A percentile compares a stretch with the other conserved stretches of the same genome.
These are phyloP conservation scores for Lordiphosa stackelbergi DNA, from an alignment of 1,140 invertebrate genomes.

Conservation along the genomic window DNA sequence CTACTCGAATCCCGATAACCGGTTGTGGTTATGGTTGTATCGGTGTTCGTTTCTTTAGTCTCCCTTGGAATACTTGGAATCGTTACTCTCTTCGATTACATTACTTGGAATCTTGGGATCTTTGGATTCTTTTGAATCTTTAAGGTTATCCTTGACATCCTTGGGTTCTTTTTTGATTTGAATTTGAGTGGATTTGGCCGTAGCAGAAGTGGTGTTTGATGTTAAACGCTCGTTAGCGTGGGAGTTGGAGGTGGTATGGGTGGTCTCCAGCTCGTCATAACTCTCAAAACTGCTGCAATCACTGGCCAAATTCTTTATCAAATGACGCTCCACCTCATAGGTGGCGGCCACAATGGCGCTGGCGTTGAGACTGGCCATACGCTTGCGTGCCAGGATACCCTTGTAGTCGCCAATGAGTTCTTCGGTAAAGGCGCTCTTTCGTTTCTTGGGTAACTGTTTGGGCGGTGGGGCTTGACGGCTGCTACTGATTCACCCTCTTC, in stretches of 20 bases:
- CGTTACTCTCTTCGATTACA: slow-evolving; percentile 71
- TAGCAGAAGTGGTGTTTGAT: not conserved
- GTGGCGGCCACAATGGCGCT: slow-evolving; percentile 94
- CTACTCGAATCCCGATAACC: slow-evolving; percentile 65
- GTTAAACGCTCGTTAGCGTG: not conserved
- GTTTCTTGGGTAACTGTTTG: slow-evolving; percentile 69
- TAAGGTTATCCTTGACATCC: slow-evolving; percentile 31
- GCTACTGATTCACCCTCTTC: slow-evolving; percentile 29
- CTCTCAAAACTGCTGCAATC: slow-evolving; percentile 79
- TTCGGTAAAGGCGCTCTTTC: slow-evolving; percentile 82
- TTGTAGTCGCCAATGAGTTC: slow-evolving; percentile 86
- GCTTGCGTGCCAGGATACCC: slow-evolving; percentile 91
- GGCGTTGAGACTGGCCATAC: slow-evolving; percentile 95
- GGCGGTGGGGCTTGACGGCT: slow-evolving; percentile 41
- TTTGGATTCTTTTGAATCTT: slow-evolving; percentile 29
- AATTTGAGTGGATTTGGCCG: slow-evolving; percentile 14
- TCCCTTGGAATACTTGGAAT: slow-evolving; percentile 79
- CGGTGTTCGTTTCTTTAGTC: slow-evolving; percentile 80
- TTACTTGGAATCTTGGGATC: slow-evolving; percentile 76
- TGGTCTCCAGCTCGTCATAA: slow-evolving; percentile 57
- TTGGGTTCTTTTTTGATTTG: slow-evolving; percentile 60
- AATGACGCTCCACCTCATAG: slow-evolving; percentile 85
- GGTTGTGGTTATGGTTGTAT: slow-evolving; percentile 68
- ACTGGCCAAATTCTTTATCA: slow-evolving; percentile 71
- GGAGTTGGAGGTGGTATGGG: not conserved